Conservation (phyloP, 2,797 vertebrate genomes). For the Scomberomorus guttatus region DNA sequence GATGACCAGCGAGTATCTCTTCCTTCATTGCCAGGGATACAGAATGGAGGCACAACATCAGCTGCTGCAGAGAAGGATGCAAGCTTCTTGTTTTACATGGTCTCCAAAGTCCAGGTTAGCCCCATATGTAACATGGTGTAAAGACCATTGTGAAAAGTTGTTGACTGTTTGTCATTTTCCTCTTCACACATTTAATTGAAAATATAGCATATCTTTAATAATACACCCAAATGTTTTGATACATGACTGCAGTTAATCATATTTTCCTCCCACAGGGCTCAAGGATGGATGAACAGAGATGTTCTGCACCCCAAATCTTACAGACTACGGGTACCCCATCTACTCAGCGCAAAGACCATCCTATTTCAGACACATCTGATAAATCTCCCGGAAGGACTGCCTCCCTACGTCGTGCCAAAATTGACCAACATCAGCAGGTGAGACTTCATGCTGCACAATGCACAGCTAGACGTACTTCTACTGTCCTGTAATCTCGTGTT, state of each 20-base stretch:
- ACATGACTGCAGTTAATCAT: background rate
- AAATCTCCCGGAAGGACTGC: conserved; percentile 67
- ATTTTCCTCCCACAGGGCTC: conserved; percentile 75
- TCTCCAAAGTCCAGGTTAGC: conserved; percentile 81
- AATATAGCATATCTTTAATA: background rate
- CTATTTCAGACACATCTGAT: conserved; percentile 38
- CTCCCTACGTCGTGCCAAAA: too few species aligned
- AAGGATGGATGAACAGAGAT: conserved; percentile 84
- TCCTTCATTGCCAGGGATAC: conserved; percentile 79
- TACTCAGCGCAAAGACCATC: conserved; percentile 43
- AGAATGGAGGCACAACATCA: conserved; percentile 66
- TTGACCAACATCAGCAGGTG: conserved; percentile 59
- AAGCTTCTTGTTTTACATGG: conserved; percentile 76
- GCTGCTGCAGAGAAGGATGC: conserved; percentile 64
- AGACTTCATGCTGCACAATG: background rate
- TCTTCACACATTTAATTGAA: background rate
- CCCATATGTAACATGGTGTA: background rate
- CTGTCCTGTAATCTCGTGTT: background rate
- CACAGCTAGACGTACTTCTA: background rate
- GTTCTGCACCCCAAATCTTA: conserved; percentile 76
- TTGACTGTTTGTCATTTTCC: background rate
- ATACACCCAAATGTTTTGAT: background rate
- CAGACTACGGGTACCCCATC: conserved; percentile 61
- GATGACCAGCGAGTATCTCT: conserved; percentile 88
- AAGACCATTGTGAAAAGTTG: background rate